Percentiles rank a stretch among this genome's conserved stretches.
Conservation (phyloP, 2,797 vertebrate genomes). For the Scyliorhinus canicula region DNA sequence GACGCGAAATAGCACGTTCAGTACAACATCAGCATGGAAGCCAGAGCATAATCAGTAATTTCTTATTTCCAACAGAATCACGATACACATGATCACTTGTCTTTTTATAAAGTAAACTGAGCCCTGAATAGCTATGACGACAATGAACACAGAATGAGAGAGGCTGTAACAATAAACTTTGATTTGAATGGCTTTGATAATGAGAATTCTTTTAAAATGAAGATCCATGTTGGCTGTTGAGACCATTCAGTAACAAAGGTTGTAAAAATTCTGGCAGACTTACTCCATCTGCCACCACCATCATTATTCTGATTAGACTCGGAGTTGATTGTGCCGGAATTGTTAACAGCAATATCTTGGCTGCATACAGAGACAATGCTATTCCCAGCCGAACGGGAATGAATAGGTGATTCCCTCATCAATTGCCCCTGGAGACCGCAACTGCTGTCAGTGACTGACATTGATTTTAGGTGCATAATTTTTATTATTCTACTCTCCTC, state of each 20-base stretch:
- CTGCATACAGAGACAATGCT: too few species aligned
- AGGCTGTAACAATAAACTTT: constrained; percentile 29
- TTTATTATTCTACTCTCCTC: neutral
- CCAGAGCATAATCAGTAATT: constrained; percentile 10
- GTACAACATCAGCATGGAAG: neutral
- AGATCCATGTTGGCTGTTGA: neutral
- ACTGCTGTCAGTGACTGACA: neutral
- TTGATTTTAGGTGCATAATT: neutral
- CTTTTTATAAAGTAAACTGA: constrained; percentile 24
- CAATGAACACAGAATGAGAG: neutral
- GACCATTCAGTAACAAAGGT: neutral
- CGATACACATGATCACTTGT: constrained; percentile 11
- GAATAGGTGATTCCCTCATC: neutral
- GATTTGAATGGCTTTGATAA: constrained; percentile 33
- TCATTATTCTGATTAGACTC: neutral
- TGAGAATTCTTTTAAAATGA: constrained; percentile 21
- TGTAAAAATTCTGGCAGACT: constrained; percentile 18
- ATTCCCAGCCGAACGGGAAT: neutral
- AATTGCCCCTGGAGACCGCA: neutral
- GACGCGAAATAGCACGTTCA: neutral
- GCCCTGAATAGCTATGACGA: constrained; percentile 24
- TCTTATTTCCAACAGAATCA: constrained; percentile 23
- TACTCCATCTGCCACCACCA: constrained; percentile 4
- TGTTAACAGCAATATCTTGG: neutral
- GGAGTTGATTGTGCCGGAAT: neutral